Conservation (phyloP, 2,797 vertebrate species). For the Hirundo rustica region DNA sequence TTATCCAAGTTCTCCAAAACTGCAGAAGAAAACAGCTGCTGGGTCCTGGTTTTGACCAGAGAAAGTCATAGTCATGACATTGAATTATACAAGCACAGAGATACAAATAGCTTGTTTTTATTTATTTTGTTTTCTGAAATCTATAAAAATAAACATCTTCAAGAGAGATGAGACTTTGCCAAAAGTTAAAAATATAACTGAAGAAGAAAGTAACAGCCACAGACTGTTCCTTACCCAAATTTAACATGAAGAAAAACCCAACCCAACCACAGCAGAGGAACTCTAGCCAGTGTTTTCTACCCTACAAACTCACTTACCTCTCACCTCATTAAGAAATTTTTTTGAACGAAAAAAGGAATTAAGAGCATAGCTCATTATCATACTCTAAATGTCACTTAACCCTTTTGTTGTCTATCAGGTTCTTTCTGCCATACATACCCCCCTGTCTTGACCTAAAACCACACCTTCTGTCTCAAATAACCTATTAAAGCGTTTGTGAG, state of each 20-base stretch:
- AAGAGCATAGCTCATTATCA: background rate
- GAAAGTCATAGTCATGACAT: background rate
- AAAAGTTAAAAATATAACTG: slow-evolving; percentile 50
- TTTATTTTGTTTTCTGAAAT: slow-evolving; percentile 36
- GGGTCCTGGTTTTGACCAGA: background rate
- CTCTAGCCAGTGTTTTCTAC: background rate
- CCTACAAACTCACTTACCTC: background rate
- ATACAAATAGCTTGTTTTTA: slow-evolving; percentile 30
- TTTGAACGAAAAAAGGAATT: background rate
- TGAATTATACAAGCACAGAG: background rate
- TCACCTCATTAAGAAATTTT: background rate
- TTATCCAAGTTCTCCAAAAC: background rate
- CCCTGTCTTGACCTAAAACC: background rate
- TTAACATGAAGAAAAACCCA: background rate
- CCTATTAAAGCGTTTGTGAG: background rate
- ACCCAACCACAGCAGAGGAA: background rate
- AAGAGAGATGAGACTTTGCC: background rate
- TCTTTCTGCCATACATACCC: background rate
- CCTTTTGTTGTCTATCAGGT: background rate
- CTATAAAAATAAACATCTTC: slow-evolving; percentile 15
- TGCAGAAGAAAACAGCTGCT: background rate
- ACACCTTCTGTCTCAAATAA: background rate
- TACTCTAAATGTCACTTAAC: background rate
- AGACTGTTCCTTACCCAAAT: background rate
- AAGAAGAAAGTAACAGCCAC: slow-evolving; percentile 3